Conservation (phyloP, 53 echinoderm and acorn worm species). For the Luidia sarsii region DNA sequence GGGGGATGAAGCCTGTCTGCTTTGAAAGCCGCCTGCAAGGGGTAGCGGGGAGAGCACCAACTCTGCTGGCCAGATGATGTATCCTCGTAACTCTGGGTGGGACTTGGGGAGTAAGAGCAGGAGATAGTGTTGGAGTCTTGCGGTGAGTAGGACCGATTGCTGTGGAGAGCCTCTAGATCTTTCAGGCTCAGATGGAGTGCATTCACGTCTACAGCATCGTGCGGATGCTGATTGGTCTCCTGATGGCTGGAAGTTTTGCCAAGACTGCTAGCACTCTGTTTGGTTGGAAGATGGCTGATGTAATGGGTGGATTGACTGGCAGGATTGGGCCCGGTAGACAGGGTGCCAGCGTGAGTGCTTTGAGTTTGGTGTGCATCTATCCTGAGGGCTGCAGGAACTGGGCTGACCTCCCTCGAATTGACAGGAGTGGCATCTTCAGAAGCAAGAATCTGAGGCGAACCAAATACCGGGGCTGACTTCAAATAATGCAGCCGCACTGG, state of each 20-base stretch:
- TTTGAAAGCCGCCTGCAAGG: too few relatives aligned
- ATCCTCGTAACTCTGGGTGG: constrained; percentile 40
- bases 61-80: neutral
- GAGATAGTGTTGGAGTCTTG: constrained; percentile 42
- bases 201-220: neutral
- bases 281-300: neutral
- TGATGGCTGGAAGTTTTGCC: neutral
- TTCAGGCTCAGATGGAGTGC: constrained; percentile 8
- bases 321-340: neutral
- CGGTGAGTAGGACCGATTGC: constrained; percentile 14
- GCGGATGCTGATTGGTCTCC: neutral
- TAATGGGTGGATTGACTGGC: neutral
- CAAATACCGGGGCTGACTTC: neutral
- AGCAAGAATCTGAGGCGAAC: neutral
- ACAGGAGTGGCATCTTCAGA: constrained; percentile 11
- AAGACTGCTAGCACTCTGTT: neutral
- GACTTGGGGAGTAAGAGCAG: constrained; percentile 34
- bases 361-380: neutral
- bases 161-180: constrained; percentile 4
- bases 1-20: too few relatives aligned
- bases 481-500: too few relatives aligned
- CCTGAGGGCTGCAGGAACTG: neutral
- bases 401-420: neutral
- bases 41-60: neutral
- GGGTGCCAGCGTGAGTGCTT: neutral